Conservation (phyloP, 2,797 vertebrate species). For the Hylomyscus alleni region DNA sequence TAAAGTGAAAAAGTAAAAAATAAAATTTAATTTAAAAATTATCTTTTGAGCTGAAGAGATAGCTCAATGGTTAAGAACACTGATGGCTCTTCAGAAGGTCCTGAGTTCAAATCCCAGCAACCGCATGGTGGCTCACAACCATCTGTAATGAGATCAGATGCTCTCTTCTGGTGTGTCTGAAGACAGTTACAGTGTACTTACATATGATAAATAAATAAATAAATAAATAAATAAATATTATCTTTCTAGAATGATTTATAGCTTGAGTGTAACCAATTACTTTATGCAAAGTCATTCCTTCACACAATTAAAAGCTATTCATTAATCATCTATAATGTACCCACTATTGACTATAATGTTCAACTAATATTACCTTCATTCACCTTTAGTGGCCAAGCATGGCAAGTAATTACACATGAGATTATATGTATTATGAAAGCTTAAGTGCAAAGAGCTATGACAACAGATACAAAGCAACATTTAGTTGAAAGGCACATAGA, state of each 20-base stretch:
- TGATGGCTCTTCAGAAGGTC: too few species aligned
- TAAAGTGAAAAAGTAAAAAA: not conserved
- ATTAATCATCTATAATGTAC: not conserved
- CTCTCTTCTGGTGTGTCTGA: too few species aligned
- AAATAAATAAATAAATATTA: not conserved
- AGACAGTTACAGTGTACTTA: too few species aligned
- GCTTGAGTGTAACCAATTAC: not conserved
- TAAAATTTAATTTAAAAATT: too few species aligned
- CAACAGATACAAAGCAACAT: not conserved
- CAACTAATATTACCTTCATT: not conserved
- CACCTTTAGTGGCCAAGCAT: not conserved
- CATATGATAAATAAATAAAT: not conserved
- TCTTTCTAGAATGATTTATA: not conserved
- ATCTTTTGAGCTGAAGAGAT: too few species aligned
- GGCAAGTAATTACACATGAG: not conserved
- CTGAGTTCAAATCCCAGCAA: too few species aligned
- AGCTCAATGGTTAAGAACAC: too few species aligned
- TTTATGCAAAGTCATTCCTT: constrained; percentile 5
- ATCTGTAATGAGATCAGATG: too few species aligned
- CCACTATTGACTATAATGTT: not conserved
- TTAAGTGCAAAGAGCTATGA: not conserved
- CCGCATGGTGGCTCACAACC: too few species aligned
- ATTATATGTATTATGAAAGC: not conserved
- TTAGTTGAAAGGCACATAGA: not conserved
- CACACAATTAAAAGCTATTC: constrained; percentile 35